Conservation (phyloP, 2,113 vertebrate genomes). For the Apeltes quadracus region DNA sequence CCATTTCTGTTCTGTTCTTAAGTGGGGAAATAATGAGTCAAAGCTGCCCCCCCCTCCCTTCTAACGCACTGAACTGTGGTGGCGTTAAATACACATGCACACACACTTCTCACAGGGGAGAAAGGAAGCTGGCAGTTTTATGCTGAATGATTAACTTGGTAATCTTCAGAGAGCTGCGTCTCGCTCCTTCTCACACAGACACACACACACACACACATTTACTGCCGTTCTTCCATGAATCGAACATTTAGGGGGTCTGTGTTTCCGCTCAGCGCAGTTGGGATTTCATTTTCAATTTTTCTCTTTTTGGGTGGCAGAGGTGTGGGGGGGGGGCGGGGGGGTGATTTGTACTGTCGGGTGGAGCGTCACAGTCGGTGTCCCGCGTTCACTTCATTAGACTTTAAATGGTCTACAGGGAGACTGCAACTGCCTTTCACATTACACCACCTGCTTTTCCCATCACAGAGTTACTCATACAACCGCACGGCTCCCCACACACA, state of each 20-base stretch:
- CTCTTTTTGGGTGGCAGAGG: conserved; percentile 45
- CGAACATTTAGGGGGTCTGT: conserved; percentile 33
- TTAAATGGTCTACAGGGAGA: conserved; percentile 78
- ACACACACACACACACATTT: conserved; percentile 21
- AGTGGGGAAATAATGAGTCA: conserved; percentile 65
- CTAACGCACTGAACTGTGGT: conserved; percentile 55
- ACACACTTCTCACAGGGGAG: conserved; percentile 54
- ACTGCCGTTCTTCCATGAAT: conserved; percentile 53
- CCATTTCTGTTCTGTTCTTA: conserved; percentile 34
- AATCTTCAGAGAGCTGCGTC: conserved; percentile 62
- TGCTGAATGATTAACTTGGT: conserved; percentile 68
- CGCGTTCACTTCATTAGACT: conserved; percentile 81
- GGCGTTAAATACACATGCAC: conserved; percentile 47
- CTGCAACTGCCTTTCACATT: conserved; percentile 76
- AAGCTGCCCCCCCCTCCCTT: conserved; percentile 52
- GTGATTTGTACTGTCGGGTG: conserved; percentile 47
- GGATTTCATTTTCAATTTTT: conserved; percentile 6
- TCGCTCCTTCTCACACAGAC: conserved; percentile 43
- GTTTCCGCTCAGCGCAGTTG: conserved; percentile 42
- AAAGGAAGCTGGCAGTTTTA: conserved; percentile 53
- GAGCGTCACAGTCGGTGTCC: conserved; percentile 79
- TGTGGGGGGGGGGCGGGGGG: background rate
- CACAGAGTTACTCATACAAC: conserved; percentile 49
- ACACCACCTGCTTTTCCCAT: conserved; percentile 81
- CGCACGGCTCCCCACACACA: conserved; percentile 39